Percentiles rank a stretch among this genome's conserved stretches.
These are phyloP conservation scores for Mus spretus DNA, from an alignment of 2,797 vertebrate species.

Conservation along the genomic window DNA sequence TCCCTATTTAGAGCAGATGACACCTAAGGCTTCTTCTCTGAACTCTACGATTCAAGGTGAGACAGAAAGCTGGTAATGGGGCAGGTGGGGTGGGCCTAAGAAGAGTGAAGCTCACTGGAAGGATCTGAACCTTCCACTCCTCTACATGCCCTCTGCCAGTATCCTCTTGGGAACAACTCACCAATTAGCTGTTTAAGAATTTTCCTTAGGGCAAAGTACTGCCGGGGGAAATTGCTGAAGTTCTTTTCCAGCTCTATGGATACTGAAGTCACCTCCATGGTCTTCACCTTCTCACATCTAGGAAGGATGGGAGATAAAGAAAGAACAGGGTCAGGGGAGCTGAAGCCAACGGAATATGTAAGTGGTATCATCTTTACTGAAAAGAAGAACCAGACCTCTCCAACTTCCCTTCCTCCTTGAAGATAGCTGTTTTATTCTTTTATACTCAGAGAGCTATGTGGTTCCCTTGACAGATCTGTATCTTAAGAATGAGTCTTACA, in stretches of 20 bases:
- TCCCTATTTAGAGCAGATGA: slow-evolving; percentile 9
- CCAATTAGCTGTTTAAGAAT: slow-evolving; percentile 87
- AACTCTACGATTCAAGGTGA: background rate
- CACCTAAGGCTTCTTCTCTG: slow-evolving; percentile 10
- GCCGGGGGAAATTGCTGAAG: slow-evolving; percentile 87
- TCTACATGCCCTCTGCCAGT: background rate
- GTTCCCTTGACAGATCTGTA: slow-evolving; percentile 15
- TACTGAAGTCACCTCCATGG: slow-evolving; percentile 82
- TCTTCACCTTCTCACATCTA: slow-evolving; percentile 85
- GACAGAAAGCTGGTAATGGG: background rate
- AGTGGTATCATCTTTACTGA: slow-evolving; percentile 27
- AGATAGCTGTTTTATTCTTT: slow-evolving; percentile 14
- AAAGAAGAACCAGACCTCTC: slow-evolving; percentile 6
- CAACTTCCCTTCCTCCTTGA: slow-evolving; percentile 1
- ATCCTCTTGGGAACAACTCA: slow-evolving; percentile 81
- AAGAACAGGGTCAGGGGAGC: slow-evolving; percentile 68
- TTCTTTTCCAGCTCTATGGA: slow-evolving; percentile 86
- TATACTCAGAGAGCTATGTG: background rate
- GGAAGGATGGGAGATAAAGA: slow-evolving; percentile 68
- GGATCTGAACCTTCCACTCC: slow-evolving; percentile 39
- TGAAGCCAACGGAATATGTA: slow-evolving; percentile 1
- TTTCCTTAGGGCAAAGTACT: slow-evolving; percentile 87
- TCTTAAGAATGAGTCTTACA: slow-evolving; percentile 40
- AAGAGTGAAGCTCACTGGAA: background rate
- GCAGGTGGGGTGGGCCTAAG: background rate